These are phyloP conservation scores for Ammospiza maritima DNA, from an alignment of 2,797 vertebrate genomes.

Conservation along the genomic window DNA sequence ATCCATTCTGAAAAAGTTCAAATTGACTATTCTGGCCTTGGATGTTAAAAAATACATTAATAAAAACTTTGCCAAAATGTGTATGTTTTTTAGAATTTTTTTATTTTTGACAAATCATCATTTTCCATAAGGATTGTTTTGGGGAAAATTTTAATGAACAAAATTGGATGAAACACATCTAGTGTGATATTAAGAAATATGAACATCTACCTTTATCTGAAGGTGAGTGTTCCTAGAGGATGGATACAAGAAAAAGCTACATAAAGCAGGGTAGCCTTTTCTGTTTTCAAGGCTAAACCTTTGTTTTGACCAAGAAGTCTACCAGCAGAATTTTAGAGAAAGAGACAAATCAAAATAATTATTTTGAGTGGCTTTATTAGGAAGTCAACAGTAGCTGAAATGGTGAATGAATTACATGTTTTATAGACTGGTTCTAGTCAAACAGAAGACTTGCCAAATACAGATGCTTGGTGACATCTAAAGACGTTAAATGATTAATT, in stretches of 20 bases:
- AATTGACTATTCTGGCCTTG: not conserved
- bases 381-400: not conserved
- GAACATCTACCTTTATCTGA: not conserved
- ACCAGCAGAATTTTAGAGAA: not conserved
- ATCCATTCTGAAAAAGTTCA: not conserved
- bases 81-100: not conserved
- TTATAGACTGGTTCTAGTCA: not conserved
- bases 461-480: not conserved
- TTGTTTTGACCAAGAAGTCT: not conserved
- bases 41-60: not conserved
- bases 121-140: not conserved
- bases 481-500: not conserved
- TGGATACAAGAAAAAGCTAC: not conserved
- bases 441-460: not conserved
- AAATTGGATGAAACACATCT: not conserved
- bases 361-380: not conserved
- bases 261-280: not conserved
- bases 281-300: not conserved
- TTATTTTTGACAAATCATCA: not conserved
- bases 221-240: not conserved
- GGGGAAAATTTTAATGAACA: not conserved
- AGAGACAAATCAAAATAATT: not conserved
- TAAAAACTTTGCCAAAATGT: not conserved
- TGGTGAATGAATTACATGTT: not conserved
- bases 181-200: not conserved